These are phyloP conservation scores for Balaeniceps rex DNA, from an alignment of 2,113 vertebrate species.

Conservation along the genomic window DNA sequence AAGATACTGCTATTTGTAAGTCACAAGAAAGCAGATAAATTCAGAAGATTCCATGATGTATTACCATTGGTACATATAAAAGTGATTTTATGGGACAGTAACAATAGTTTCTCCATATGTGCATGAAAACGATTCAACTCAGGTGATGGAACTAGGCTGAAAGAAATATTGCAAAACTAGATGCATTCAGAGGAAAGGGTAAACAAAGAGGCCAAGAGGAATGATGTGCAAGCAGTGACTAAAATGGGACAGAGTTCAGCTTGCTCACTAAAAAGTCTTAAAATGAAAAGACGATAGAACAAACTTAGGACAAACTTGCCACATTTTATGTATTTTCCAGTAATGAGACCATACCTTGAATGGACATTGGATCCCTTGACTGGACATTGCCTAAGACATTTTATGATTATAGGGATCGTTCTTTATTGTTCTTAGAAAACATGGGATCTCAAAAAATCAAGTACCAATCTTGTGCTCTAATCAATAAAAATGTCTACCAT, in stretches of 20 bases:
- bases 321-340: not conserved
- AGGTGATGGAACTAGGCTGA: not conserved
- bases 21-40: not conserved
- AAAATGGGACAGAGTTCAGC: not conserved
- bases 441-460: not conserved
- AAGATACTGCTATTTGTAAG: not conserved
- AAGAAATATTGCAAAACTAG: not conserved
- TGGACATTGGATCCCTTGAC: not conserved
- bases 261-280: not conserved
- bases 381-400: not conserved
- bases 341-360: not conserved
- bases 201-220: not conserved
- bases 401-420: not conserved
- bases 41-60: not conserved
- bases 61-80: not conserved
- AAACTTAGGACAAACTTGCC: not conserved
- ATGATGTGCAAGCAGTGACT: not conserved
- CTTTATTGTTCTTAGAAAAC: not conserved
- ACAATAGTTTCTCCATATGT: not conserved
- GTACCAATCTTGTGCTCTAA: not conserved
- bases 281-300: not conserved
- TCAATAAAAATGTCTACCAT: not conserved
- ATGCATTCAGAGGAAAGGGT: not conserved
- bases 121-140: not conserved
- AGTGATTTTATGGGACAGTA: not conserved